Conservation (phyloP, 2,888 invertebrate species). For the Meandrusa payeni region DNA sequence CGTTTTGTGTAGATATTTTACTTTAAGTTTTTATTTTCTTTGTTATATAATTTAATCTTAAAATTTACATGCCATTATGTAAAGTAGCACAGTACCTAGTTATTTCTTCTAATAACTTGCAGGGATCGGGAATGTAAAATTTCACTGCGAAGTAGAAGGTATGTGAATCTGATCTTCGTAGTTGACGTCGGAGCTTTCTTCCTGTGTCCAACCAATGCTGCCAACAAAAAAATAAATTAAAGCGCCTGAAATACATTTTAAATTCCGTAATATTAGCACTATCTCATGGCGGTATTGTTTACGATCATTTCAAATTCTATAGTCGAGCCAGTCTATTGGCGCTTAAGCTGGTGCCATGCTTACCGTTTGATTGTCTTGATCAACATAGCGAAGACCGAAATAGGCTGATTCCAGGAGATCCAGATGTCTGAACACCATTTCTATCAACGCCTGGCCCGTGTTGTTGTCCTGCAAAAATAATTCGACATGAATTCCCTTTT, state of each 20-base stretch:
- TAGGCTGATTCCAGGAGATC: slow-evolving; percentile 97
- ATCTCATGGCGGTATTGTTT: too few species aligned
- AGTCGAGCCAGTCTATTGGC: too few species aligned
- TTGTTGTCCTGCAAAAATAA: slow-evolving; percentile 87
- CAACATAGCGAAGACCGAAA: slow-evolving; percentile 96
- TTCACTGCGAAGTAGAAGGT: slow-evolving; percentile 98
- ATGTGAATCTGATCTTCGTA: slow-evolving; percentile 88
- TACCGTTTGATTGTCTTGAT: slow-evolving; percentile 96
- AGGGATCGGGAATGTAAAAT: slow-evolving; percentile 98
- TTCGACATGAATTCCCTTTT: too few species aligned
- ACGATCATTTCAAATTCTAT: too few species aligned
- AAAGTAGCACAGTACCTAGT: slow-evolving; percentile 91
- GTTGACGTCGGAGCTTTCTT: slow-evolving; percentile 92
- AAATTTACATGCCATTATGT: too few species aligned
- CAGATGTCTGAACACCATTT: slow-evolving; percentile 94
- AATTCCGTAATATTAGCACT: too few species aligned
- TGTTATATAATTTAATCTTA: too few species aligned
- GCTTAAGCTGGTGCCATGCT: too few species aligned
- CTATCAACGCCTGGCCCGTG: slow-evolving; percentile 93
- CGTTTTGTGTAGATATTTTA: slow-evolving; percentile 2
- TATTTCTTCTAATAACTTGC: slow-evolving; percentile 97
- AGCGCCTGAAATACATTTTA: too few species aligned
- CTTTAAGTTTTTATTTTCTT: too few species aligned
- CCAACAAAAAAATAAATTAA: slow-evolving; percentile 21
- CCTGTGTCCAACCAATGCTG: slow-evolving; percentile 97